Evolutionary conservation across 2,113 vertebrate species (phyloP), one percentile per base, ranked within the genome.

Genomic region (Vidua macroura): DNA sequence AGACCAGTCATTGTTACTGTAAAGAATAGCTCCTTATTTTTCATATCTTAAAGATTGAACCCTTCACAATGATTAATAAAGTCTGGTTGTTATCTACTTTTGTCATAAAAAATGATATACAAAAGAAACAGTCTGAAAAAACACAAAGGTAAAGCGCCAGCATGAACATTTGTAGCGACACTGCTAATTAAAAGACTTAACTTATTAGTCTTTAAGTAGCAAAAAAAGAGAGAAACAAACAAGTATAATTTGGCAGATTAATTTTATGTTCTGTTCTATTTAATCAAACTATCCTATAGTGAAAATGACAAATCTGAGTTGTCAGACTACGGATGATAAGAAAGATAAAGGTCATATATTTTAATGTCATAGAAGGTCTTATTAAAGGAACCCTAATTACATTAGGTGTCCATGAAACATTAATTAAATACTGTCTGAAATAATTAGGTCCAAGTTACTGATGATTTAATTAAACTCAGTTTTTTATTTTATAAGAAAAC

Each of bases 341-440:
- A 98, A 98, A 98, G 99, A 99, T 99, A 99, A 98, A 98, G 98
- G 98, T 98, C 98, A 99, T 99, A 98, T 98, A 99, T 99, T 98
- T 98, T 98, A 98, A 98, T 98, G 98, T 98, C 98, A 98, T 95
- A 96, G 98, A 98, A 98, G 98, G 98, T 99, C 98, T 99, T 98
- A 98, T 99, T 99, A 99, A 99, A 98, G 96, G 97, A 98, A 98
- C 96, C 98, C 98, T 99, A 99, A 99, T 99, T 99, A 99, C 98
- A 98, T 98, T 98, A 99, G 98, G 98, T 99, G 98, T 97, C 98
- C 97, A 98, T 98, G 98, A 99, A 99, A 98, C 98, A 99, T 99
- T 99, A 99, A 99, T 99, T 99, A 99, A 99, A 98, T 99, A 98
- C 98, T 98, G 98, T 98, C 98, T 97, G 98, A 98, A 98, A 98